phyloP scores from a whole-genome alignment of 2,888 invertebrate species.

The Brachycybe producta region DNA sequence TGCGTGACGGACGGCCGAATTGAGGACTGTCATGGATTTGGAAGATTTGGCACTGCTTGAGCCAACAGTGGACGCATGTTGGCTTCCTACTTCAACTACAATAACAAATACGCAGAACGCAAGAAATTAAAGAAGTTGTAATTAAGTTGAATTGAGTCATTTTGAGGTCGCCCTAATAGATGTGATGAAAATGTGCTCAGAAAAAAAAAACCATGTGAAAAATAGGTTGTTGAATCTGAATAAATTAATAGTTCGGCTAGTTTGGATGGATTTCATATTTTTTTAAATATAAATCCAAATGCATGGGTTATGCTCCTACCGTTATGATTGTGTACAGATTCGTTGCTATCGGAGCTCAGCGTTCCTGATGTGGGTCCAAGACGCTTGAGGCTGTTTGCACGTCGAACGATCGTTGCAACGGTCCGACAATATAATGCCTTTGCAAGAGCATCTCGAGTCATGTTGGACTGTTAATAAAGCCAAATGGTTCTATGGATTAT shows the following conservation, averaged over 20 bases:
- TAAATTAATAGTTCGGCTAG: not conserved
- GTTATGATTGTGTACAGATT: constrained; percentile 75
- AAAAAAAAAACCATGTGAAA: not conserved
- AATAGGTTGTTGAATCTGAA: not conserved
- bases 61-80: constrained; percentile 73
- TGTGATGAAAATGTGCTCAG: not conserved
- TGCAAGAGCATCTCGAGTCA: constrained; percentile 76
- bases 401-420: constrained; percentile 80
- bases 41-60: constrained; percentile 52
- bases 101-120: not conserved
- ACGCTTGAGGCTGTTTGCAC: constrained; percentile 81
- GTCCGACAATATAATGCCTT: constrained; percentile 89
- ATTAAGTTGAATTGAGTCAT: too few relatives aligned
- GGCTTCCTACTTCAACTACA: constrained; percentile 50
- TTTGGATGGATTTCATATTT: not conserved
- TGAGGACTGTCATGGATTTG: constrained; percentile 79
- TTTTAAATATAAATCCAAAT: too few relatives aligned
- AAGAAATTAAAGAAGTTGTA: too few relatives aligned
- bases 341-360: constrained; percentile 79
- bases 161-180: too few relatives aligned
- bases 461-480: constrained; percentile 48
- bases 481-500: not conserved
- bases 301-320: too few relatives aligned
- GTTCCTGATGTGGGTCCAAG: constrained; percentile 65
- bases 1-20: constrained; percentile 82